Evolutionary conservation across 2,113 vertebrate species (phyloP).

Genomic region (Menura novaehollandiae): DNA sequence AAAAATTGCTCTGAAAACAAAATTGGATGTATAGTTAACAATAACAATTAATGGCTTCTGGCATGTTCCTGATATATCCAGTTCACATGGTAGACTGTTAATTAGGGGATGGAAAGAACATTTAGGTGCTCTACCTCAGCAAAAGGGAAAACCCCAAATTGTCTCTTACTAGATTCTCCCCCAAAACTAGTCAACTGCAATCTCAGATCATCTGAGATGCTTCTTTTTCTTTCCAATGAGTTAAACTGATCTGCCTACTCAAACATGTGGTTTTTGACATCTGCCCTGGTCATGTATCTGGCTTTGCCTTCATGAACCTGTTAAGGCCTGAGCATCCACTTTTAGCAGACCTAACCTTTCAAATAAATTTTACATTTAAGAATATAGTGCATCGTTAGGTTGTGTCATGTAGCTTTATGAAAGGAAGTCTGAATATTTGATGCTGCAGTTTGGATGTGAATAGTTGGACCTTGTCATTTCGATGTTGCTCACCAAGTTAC

Average conservation of each 20-base stretch:
- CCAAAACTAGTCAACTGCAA: not conserved
- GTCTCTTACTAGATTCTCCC: not conserved
- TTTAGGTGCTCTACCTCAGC: not conserved
- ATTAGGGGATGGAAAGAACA: not conserved
- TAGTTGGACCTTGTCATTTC: not conserved
- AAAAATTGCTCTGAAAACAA: constrained; percentile 28
- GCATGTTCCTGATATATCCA: not conserved
- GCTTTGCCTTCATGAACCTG: not conserved
- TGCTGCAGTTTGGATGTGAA: not conserved
- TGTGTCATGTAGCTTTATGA: not conserved
- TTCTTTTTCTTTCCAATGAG: not conserved
- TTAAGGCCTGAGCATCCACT: not conserved
- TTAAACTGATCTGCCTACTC: not conserved
- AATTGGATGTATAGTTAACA: constrained; percentile 4
- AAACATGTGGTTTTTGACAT: not conserved
- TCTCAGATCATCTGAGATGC: not conserved
- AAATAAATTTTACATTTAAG: not conserved
- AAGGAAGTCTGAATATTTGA: not conserved
- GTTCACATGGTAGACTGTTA: not conserved
- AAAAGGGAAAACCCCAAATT: not conserved
- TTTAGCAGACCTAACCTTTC: not conserved
- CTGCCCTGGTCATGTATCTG: not conserved
- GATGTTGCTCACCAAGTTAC: not conserved
- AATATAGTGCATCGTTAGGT: not conserved
- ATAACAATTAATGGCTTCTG: not conserved